Evolutionary conservation across 2,797 vertebrate genomes (phyloP), one percentile per base, ranked within the genome.

Genomic region (Acanthurus tractus): DNA sequence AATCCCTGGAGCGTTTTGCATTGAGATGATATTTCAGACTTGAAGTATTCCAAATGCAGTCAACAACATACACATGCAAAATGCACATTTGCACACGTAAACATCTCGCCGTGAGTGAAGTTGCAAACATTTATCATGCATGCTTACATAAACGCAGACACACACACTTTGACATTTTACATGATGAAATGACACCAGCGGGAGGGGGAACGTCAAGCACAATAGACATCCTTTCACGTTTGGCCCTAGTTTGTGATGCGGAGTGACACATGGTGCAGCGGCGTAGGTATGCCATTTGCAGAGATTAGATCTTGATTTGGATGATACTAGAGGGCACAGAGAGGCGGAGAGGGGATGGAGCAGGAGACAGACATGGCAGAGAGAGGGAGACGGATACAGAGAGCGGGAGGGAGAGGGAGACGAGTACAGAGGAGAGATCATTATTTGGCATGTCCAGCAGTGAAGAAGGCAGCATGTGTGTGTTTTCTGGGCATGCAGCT

Each of bases 381-480:
- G 64, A 57, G 66, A 54, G 72, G 52, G 50, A 79, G 34, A 49
- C 38, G 38, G 23, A 20, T 13, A 18, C n/a, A 44, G 61, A 72
- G 56, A 61, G 54, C 11, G 0, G 7, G n/a, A 49, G 42, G 58
- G 55, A 11, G n/a, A 49, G 46, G 58, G 55, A 68, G 54, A 73
- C 46, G 4, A 36, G 70, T 42, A 38, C 25, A 70, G 73, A 79
- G 74, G 65, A 62, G 46, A 79, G 79, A 86, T 89, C 86, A 87
- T 90, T 90, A 89, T 90, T 88, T 87, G 87, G 83, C 77, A 73
- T 78, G 79, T 89, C 82, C 72, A 48, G 63, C 76, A 82, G 85
- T 66, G 69, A 81, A 58, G 65, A 66, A 76, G 78, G 64, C 81
- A 65, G 79, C 40, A 29, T 74, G 67, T 78, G 70, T 78, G 57